These are phyloP conservation scores for Stenopsyche tienmushanensis DNA, from an alignment of 1,140 invertebrate genomes.

Conservation along the genomic window DNA sequence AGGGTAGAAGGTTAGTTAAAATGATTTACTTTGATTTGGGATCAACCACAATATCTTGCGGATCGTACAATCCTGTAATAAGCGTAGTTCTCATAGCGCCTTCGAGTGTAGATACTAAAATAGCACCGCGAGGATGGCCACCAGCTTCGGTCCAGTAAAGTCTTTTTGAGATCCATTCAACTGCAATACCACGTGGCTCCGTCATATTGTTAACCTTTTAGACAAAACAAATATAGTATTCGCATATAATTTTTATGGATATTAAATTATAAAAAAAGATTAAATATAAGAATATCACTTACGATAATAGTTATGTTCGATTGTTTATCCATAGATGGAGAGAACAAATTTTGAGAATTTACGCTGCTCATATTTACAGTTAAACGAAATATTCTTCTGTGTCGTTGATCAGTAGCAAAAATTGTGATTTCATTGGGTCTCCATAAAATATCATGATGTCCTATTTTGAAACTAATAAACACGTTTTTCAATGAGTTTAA, in stretches of 20 bases:
- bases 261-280: neutral
- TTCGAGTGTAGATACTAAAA: conserved; percentile 63
- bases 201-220: conserved; percentile 49
- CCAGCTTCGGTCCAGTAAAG: conserved; percentile 75
- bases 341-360: conserved; percentile 26
- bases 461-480: conserved; percentile 50
- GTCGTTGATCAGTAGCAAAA: conserved; percentile 59
- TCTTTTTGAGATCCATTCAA: conserved; percentile 73
- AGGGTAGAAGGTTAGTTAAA: neutral
- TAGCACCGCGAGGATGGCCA: conserved; percentile 49
- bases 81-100: conserved; percentile 61
- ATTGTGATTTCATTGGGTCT: conserved; percentile 49
- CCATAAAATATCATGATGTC: conserved; percentile 59
- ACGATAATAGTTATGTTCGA: conserved; percentile 40
- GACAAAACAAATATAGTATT: neutral
- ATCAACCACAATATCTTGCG: conserved; percentile 66
- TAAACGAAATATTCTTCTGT: conserved; percentile 47
- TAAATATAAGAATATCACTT: conserved; percentile 10
- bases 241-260: neutral
- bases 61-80: conserved; percentile 46
- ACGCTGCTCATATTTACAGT: conserved; percentile 36
- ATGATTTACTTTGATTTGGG: conserved; percentile 50
- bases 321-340: conserved; percentile 37
- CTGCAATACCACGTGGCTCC: conserved; percentile 70
- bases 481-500: neutral